Evolutionary conservation across 2,797 vertebrate genomes (phyloP), one percentile per base, ranked within the genome.

Genomic region (Pangasius sanitwongsei): DNA sequence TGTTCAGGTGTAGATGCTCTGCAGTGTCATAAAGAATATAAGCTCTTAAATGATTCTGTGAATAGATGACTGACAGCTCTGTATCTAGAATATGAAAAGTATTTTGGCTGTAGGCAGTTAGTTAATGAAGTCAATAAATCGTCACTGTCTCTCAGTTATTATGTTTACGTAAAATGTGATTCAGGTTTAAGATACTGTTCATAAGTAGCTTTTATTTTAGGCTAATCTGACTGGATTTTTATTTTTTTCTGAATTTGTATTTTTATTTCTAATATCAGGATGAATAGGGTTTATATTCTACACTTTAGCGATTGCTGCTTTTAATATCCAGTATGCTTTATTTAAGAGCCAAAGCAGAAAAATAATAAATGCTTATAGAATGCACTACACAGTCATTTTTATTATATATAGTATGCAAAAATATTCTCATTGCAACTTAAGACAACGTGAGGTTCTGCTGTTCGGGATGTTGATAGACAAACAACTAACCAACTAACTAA

Each of bases 101-200:
- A 83, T 63, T 69, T 70, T 85, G n/a, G 65, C 83, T 85, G n/a
- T 55, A 70, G 65, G 61, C 48, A 37, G 48, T 3, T 70, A 37
- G 16, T 85, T 84, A n/a, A 65, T 65, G 63, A 69, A 34, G 37
- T 53, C 65, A 85, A 8, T 69, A 37, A 85, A 85, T 70, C 15
- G 0, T 70, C 6, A 70, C 2, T 65, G 59, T 25, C 48, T 55
- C 11, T 12, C 44, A 83, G 11, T 85, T 85, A 23, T 85, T 55
- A 70, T 55, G 25, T 53, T 50, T 67, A 50, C 23, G 61, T 84
- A 84, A 20, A 67, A 65, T 82, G 34, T 57, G 20, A 59, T 25
- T 83, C 25, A 65, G 8, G 41, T 9, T 48, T 28, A 78, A 53
- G 48, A 55, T 9, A 55, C 13, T 41, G 13, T 11, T 23, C 18